Evolutionary conservation across 2,888 invertebrate genomes (phyloP).

Genomic region (Microplitis manilae): DNA sequence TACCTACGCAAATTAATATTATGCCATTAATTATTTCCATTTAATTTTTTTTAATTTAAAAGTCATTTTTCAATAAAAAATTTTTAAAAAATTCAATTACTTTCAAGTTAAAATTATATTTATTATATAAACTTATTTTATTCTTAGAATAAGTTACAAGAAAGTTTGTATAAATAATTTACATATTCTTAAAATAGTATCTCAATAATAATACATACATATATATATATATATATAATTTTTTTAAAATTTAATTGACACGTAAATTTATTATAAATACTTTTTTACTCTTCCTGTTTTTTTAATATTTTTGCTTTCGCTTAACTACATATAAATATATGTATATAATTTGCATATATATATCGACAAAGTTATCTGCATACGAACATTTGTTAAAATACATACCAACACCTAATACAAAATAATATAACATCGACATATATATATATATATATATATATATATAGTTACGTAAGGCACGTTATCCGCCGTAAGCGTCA

Average conservation of each 20-base stretch:
- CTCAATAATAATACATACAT: neutral
- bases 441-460: neutral
- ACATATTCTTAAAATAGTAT: neutral
- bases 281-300: neutral
- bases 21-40: neutral
- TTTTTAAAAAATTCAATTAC: neutral
- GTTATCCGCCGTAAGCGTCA: conserved; percentile 13
- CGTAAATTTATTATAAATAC: neutral
- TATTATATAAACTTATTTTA: neutral
- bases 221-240: too few relatives aligned
- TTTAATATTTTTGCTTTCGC: neutral
- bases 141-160: neutral
- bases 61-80: too few relatives aligned
- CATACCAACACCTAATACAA: neutral
- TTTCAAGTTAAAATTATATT: neutral
- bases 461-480: conserved; percentile 23
- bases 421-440: neutral
- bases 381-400: neutral
- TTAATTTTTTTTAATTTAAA: neutral
- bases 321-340: neutral
- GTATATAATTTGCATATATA: conserved; percentile 2
- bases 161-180: neutral
- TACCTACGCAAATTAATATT: neutral
- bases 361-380: neutral
- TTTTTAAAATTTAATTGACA: neutral